Percentiles rank a stretch among this genome's conserved stretches.
Evolutionary conservation across 1,140 invertebrate species (phyloP).

Genomic region (Aphaenogaster floridana): DNA sequence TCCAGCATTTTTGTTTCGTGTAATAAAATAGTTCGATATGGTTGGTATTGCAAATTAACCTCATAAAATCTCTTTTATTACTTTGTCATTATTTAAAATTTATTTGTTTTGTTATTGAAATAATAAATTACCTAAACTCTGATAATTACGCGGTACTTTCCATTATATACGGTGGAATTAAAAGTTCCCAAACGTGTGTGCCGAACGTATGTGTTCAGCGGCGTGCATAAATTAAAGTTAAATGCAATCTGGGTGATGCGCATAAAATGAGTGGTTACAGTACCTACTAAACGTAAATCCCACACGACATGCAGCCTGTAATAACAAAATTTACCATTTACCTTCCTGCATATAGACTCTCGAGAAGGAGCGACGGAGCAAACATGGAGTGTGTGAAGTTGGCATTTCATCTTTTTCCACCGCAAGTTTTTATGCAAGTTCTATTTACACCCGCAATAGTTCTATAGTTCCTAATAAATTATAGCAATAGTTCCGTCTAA

Average conservation of each 20-base stretch:
- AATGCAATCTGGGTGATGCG: constrained; percentile 19
- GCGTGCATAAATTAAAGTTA: constrained; percentile 16
- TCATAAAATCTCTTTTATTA: not conserved
- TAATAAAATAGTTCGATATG: not conserved
- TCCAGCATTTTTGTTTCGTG: not conserved
- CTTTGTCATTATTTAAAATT: not conserved
- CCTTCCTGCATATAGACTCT: constrained; percentile 18
- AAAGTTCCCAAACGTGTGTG: not conserved
- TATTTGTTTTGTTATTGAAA: not conserved
- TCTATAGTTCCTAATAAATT: no score
- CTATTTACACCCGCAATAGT: no score
- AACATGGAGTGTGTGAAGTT: not conserved
- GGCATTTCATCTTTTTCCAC: no score
- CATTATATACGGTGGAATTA: not conserved
- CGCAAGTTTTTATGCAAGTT: no score
- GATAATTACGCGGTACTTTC: not conserved
- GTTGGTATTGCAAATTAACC: not conserved
- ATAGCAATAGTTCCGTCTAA: no score
- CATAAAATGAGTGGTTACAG: constrained; percentile 74
- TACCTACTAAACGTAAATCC: constrained; percentile 86
- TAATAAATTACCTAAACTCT: not conserved
- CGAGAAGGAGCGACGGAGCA: not conserved
- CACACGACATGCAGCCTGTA: constrained; percentile 85
- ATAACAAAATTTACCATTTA: constrained; percentile 80
- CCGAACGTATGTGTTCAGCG: not conserved